Evolutionary conservation across 1,140 invertebrate genomes (phyloP).

Genomic region (Venustaconcha ellipsiformis): DNA sequence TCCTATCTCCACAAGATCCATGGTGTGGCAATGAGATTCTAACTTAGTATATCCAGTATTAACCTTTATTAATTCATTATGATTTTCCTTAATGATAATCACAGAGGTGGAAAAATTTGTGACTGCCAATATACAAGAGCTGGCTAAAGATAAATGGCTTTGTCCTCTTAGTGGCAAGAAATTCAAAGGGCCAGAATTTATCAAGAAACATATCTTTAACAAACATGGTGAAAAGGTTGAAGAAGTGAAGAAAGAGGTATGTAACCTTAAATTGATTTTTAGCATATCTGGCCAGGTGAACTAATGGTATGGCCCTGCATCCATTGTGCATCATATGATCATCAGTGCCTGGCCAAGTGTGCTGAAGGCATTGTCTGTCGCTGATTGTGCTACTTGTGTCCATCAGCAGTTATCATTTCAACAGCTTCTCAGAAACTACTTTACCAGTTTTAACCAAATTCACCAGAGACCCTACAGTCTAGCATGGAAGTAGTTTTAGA

Average conservation of each 20-base stretch:
- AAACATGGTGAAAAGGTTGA: constrained; percentile 97
- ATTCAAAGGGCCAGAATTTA: constrained; percentile 99
- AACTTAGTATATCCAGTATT: too few relatives aligned
- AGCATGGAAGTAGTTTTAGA: too few relatives aligned
- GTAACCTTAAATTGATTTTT: constrained; percentile 7
- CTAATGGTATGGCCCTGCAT: too few relatives aligned
- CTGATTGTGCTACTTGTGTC: too few relatives aligned
- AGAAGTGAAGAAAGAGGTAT: constrained; percentile 93
- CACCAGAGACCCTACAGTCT: too few relatives aligned
- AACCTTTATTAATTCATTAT: background rate
- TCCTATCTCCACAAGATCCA: too few relatives aligned
- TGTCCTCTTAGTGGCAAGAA: constrained; percentile 99
- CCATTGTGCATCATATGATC: too few relatives aligned
- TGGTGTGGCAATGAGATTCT: too few relatives aligned
- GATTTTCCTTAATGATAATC: constrained; percentile 49
- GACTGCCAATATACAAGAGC: constrained; percentile 82
- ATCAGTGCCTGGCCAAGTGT: background rate
- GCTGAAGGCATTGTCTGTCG: too few relatives aligned
- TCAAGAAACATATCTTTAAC: constrained; percentile 98
- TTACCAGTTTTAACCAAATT: too few relatives aligned
- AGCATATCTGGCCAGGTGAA: background rate
- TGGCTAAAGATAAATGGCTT: constrained; percentile 98
- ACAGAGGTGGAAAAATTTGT: constrained; percentile 69
- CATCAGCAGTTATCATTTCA: too few relatives aligned
- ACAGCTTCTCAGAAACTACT: too few relatives aligned